Base-by-base conservation (phyloP, 1,140 invertebrate species). In the Bombus turneri region DNA sequence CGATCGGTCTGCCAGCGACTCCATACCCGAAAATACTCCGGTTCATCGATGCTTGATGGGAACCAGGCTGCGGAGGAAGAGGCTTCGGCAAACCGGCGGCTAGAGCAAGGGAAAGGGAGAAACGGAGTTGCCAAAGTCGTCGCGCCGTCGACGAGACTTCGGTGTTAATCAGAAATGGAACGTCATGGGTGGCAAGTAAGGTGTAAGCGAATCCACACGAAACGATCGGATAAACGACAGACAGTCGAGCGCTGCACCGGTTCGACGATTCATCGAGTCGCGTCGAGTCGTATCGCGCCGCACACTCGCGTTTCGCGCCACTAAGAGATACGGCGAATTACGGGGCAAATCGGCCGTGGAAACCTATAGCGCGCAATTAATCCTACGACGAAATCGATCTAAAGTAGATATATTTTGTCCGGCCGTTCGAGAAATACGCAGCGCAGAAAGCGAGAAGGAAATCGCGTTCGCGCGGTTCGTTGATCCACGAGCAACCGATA, bases 31-130 rank as follows among this genome's bases (percentile, higher is more conserved):
- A 93, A 94, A 94, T 92, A 90, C 87, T 90, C 82, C 83, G 88
- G 91, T 92, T 93, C 91, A 92, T 94, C 91, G 93, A 94, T 93
- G 92, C 90, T 92, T 90, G 92, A 93, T 92, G 91, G 91, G 81
- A 91, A 88, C 77, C 87, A 87, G 76, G 88, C 71, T 85, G 39
- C 31, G 64, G 31, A 41, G n/a, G 43, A n/a, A 37, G 15, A 71
- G 68, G 53, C 6, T 18, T 15, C n/a, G 31, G 64, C 12, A 28
- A 22, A 62, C 66, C 37, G 68, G 8, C 10, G 34, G 34, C 34
- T 8, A 28, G 34, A 8, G 25, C 22, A 6, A 8, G 71, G 83
- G 43, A 57, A 28, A 5, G 34, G 39, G 6, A 12, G 72, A 68
- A 57, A 71, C 69, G 53, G 43, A 82, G 87, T 81, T 86, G 81